A percentile compares a stretch with the other conserved stretches of the same genome.
phyloP scores from a whole-genome alignment of 2,797 vertebrate genomes.

The Phaenicophaeus curvirostris region DNA sequence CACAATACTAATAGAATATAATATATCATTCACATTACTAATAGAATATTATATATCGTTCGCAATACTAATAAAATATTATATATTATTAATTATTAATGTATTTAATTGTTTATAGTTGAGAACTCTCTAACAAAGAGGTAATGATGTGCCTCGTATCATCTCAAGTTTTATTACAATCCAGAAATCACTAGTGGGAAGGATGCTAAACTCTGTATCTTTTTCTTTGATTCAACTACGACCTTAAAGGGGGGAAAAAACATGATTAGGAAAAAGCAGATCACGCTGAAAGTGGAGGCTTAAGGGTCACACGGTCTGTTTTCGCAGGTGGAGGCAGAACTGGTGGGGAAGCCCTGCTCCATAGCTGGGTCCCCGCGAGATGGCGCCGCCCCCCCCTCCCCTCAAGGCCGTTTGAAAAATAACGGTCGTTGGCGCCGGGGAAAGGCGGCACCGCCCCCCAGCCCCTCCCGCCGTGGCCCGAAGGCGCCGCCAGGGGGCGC shows the following conservation, averaged over 20 bases:
- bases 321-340: too few species aligned
- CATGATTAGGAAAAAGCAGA: neutral
- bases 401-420: neutral
- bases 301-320: neutral
- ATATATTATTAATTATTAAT: too few species aligned
- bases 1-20: too few species aligned
- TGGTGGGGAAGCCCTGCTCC: neutral
- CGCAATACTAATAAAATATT: too few species aligned
- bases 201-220: neutral
- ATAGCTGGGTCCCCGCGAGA: neutral
- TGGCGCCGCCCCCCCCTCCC: neutral
- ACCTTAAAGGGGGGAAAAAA: neutral
- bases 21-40: too few species aligned
- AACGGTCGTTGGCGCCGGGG: fast-evolving
- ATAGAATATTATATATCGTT: too few species aligned
- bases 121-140: slow-evolving; percentile 39
- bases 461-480: fast-evolving
- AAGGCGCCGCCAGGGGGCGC: neutral
- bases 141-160: neutral
- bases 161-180: slow-evolving; percentile 13
- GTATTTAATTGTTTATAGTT: neutral
- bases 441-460: fast-evolving
- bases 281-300: neutral
- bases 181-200: neutral
- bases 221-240: neutral